phyloP scores from a whole-genome alignment of 1,140 invertebrate genomes.

The roundworm (Caenorhabditis elegans) region WBcel235 BX284604.4:11372501-11373000 shows the following conservation, averaged over 20 bases:
- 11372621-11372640: neutral
- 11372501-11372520: too few relatives aligned
- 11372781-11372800: neutral
- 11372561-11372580: neutral
- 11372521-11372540: too few relatives aligned
- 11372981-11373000: conserved; percentile 10
- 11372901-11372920: neutral
- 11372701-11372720: too few relatives aligned
- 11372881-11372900: neutral
- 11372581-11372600: neutral
- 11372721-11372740: too few relatives aligned
- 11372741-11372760: too few relatives aligned
- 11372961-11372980: neutral
- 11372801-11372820: neutral
- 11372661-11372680: too few relatives aligned
- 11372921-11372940: neutral
- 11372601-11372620: neutral
- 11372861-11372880: neutral
- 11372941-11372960: neutral
- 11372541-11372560: too few relatives aligned
- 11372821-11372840: neutral
- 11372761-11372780: neutral
- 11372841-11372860: neutral
- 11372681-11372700: too few relatives aligned
- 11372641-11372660: neutral